Evolutionary conservation across 2,113 vertebrate genomes (phyloP), one percentile per base, ranked within the genome.

Genomic region (Mastomys coucha): DNA sequence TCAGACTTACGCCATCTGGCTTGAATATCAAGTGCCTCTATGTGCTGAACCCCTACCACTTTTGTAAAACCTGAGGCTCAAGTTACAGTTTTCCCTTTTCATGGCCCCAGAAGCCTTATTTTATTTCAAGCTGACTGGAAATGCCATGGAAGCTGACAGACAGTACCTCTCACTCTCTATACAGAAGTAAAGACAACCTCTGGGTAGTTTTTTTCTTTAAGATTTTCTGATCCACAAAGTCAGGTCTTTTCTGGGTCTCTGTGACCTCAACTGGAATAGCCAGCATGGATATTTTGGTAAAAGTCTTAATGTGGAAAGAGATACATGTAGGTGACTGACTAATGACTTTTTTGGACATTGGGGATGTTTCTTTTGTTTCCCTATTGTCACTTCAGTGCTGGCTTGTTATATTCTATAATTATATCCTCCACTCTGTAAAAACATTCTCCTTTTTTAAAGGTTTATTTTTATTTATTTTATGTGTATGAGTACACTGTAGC

Each of bases 121-220:
- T 95, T 95, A 82, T 58, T 96, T 33, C 58, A 81, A 75, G 94
- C 26, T 90, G 56, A 6, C 78, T 96, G 65, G 63, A 96, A 95
- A 93, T 94, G 77, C 84, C 93, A 72, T 84, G 70, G 89, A 80
- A 45, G 77, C 67, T 95, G 86, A 69, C 72, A 95, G 95, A 56
- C 28, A 90, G 60, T 63, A 81, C 73, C 84, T 96, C 85, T 98
- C 94, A 95, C 77, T 49, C 73, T 33, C 0, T 93, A 89, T 81
- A 31, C 91, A 58, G 75, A 93, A 94, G 51, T 82, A 78, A 73
- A 97, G 81, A 49, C 56, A 95, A 69, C 75, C 51, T 89, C 36
- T 92, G 39, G 82, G 60, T 91, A 84, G 84, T 93, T 24, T 87
- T 93, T 63, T 24, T 77, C 63, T 84, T 97, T 97, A 95, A 89